Conservation (phyloP, 2,888 invertebrate genomes). For the Drosophila aldrichi region DNA sequence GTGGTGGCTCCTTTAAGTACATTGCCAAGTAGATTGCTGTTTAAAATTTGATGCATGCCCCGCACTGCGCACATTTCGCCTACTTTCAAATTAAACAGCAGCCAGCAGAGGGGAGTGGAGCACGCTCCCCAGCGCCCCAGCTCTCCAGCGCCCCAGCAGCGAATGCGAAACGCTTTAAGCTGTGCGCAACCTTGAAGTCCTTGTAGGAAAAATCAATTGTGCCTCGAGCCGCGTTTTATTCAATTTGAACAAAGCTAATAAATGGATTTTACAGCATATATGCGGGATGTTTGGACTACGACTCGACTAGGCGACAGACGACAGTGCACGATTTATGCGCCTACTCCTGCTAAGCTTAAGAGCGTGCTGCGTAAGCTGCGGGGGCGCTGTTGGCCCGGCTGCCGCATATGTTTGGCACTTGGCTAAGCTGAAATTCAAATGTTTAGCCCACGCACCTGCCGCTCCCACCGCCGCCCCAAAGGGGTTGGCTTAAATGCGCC, state of each 20-base stretch:
- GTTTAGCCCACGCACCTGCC: conserved; percentile 51
- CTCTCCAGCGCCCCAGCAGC: background rate
- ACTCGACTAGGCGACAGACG: conserved; percentile 3
- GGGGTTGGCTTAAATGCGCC: conserved; percentile 77
- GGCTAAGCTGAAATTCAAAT: conserved; percentile 80
- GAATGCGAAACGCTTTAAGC: conserved; percentile 39
- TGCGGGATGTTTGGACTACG: conserved; percentile 40
- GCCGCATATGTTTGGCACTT: conserved; percentile 69
- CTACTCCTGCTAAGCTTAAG: conserved; percentile 77
- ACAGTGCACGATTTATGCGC: conserved; percentile 74
- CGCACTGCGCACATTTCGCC: conserved; percentile 7
- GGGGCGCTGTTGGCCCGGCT: conserved; percentile 24
- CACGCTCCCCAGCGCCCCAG: background rate
- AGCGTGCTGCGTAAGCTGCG: conserved; percentile 75
- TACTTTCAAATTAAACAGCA: conserved; percentile 67
- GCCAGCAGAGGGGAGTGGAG: background rate
- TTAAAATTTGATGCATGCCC: conserved; percentile 78
- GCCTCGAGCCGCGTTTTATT: conserved; percentile 68
- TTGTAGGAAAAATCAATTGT: conserved; percentile 69
- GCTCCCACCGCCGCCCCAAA: conserved; percentile 12
- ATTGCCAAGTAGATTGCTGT: conserved; percentile 71
- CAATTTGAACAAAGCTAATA: conserved; percentile 78
- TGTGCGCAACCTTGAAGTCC: conserved; percentile 56
- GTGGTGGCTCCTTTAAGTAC: conserved; percentile 76
- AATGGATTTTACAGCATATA: conserved; percentile 64